These are phyloP conservation scores for Onychostruthus taczanowskii DNA, from an alignment of 2,113 vertebrate species.

Conservation along the genomic window DNA sequence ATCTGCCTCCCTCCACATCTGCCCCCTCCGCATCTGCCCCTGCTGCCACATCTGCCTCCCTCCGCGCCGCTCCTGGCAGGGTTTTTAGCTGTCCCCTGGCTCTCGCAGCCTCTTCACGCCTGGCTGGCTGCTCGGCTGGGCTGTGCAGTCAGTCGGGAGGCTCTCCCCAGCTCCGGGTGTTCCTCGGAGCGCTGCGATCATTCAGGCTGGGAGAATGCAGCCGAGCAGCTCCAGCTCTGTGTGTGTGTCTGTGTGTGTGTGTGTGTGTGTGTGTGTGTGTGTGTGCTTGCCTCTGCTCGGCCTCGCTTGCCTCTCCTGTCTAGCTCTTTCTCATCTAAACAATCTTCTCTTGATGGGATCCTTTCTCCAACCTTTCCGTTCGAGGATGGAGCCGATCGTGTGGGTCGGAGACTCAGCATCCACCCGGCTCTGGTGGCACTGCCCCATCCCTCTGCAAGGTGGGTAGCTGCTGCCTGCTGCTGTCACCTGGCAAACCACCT, in stretches of 20 bases:
- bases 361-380: neutral
- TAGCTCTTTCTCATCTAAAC: neutral
- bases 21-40: neutral
- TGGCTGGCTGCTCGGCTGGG: neutral
- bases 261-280: neutral
- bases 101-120: accelerated
- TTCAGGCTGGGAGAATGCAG: neutral
- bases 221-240: neutral
- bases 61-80: accelerated
- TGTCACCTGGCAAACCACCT: neutral
- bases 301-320: neutral
- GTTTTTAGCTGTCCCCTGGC: accelerated
- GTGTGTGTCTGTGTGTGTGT: neutral
- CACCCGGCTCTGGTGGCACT: accelerated
- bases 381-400: neutral
- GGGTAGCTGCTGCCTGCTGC: neutral
- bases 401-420: neutral
- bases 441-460: neutral
- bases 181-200: accelerated
- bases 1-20: neutral
- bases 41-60: no score
- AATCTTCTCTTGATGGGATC: neutral
- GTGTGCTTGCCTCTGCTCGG: neutral
- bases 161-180: neutral
- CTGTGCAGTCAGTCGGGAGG: accelerated